Conservation (phyloP, 2,888 invertebrate genomes). For the Sarcophaga variegata region DNA sequence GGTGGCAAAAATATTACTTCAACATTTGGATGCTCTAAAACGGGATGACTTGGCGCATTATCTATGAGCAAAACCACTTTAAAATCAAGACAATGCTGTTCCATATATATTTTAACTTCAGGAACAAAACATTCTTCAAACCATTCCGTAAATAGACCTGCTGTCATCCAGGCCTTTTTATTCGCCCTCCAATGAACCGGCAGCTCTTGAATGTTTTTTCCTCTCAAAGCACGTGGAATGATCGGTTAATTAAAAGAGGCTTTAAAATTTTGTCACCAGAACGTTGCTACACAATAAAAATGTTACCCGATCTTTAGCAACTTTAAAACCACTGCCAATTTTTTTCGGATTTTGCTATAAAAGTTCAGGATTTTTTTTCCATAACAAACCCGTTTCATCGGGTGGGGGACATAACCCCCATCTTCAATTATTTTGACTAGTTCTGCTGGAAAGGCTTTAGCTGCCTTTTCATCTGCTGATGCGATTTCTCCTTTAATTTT, state of each 20-base stretch:
- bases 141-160: background rate
- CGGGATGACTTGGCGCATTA: background rate
- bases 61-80: background rate
- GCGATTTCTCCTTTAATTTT: constrained; percentile 42
- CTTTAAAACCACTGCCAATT: too few relatives aligned
- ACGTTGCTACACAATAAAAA: too few relatives aligned
- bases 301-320: too few relatives aligned
- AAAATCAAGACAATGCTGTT: background rate
- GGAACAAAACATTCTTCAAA: background rate
- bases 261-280: too few relatives aligned
- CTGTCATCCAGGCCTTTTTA: too few relatives aligned
- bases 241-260: too few relatives aligned
- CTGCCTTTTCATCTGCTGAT: constrained; percentile 20
- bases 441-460: background rate
- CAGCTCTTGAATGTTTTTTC: too few relatives aligned
- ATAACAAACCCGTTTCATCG: too few relatives aligned
- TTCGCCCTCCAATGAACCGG: too few relatives aligned
- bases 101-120: background rate
- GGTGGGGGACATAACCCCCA: background rate
- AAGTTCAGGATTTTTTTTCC: too few relatives aligned
- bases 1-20: background rate
- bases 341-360: too few relatives aligned
- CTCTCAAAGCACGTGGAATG: too few relatives aligned
- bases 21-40: background rate
- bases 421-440: background rate